Evolutionary conservation across 2,888 invertebrate genomes (phyloP), one percentile per base, ranked within the genome.

Genomic region (Ecdyonurus torrentis): DNA sequence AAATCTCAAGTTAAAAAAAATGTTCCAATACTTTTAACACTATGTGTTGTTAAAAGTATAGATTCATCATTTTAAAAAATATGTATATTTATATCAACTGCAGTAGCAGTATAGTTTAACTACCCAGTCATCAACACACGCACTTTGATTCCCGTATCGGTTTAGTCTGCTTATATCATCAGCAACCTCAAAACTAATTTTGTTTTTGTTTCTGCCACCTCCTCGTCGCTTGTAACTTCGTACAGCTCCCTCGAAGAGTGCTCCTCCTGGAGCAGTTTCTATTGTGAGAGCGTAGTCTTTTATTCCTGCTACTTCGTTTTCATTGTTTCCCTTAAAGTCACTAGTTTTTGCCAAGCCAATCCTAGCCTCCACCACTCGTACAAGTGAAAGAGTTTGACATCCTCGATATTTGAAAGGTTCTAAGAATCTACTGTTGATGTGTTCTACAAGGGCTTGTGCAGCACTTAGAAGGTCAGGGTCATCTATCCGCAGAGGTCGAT

Each of bases 301-400:
- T 5, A 55, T n/a, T 20, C 55, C 55, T 18, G 55, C n/a, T 23
- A 22, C 55, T 20, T 5, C n/a, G 20, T 23, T 24, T 18, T 60
- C 59, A 25, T 61, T 52, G 59, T 60, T 25, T 52, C 25, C 75
- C 71, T 19, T 62, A 61, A 20, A 64, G 52, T 3, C 66, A 61
- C 1, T 65, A 67, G 75, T 84, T 81, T 66, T 25, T 62, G 24
- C 25, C 20, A 55, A 23, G 63, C 64, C 24, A 59, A 86, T 76
- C n/a, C 83, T 81, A 1, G 87, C 87, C 69, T 85, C 83, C 58
- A 82, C 70, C 18, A 92, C 78, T 25, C 78, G 77, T 7, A 78
- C 77, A 55, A 92, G 73, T 5, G 24, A 19, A 5, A 20, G 24
- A 59, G 3, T 18, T 59, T 59, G 5, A 59, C 18, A 23, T n/a